Evolutionary conservation across 2,888 invertebrate species (phyloP).

Genomic region (Xanthia icteritia): DNA sequence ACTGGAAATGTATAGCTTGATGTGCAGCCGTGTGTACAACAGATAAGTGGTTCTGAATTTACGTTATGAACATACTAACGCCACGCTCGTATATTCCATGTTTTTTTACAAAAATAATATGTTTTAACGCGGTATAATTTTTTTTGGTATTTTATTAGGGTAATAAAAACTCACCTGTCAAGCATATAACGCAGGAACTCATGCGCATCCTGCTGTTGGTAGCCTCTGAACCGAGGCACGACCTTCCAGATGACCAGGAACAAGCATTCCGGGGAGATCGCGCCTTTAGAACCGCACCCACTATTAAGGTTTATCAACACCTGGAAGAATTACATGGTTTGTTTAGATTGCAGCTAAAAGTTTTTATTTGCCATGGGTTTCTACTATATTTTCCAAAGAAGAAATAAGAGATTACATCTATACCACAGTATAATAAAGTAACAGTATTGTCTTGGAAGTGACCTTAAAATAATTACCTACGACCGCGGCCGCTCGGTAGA

Average conservation of each 20-base stretch:
- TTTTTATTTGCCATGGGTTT: neutral
- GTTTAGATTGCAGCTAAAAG: neutral
- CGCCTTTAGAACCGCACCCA: slow-evolving; percentile 92
- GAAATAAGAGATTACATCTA: neutral
- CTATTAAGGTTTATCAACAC: slow-evolving; percentile 93
- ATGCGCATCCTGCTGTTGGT: slow-evolving; percentile 96
- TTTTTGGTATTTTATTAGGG: neutral
- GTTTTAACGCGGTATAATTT: neutral
- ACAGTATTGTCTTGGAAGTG: too few relatives aligned
- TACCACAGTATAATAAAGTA: too few relatives aligned
- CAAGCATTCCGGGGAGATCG: slow-evolving; percentile 95
- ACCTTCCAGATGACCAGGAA: slow-evolving; percentile 96
- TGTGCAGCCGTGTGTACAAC: too few relatives aligned
- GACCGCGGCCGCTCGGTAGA: too few relatives aligned
- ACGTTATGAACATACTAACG: neutral
- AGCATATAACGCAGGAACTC: slow-evolving; percentile 96
- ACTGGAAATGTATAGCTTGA: too few relatives aligned
- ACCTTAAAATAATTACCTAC: too few relatives aligned
- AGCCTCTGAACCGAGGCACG: slow-evolving; percentile 95
- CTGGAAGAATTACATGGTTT: slow-evolving; percentile 69
- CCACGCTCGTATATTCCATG: neutral
- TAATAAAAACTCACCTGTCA: slow-evolving; percentile 89
- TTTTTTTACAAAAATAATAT: too few relatives aligned
- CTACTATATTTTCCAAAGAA: neutral
- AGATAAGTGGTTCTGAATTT: too few relatives aligned